Base-by-base conservation (phyloP, 2,797 vertebrate species). In the Danio choprae region DNA sequence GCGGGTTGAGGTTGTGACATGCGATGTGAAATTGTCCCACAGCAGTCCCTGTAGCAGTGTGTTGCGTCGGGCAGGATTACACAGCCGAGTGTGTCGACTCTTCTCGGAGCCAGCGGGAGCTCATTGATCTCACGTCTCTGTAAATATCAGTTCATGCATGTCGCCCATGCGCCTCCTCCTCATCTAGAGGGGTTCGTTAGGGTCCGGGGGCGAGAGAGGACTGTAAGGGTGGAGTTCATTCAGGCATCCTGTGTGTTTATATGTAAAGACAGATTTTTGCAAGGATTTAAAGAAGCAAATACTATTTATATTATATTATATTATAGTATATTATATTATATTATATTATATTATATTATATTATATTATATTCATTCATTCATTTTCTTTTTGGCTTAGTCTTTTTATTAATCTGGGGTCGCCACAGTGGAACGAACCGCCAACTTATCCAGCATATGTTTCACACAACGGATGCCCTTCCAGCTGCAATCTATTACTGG, bases 101-200 rank as follows among this genome's bases (percentile, higher is more conserved):
- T 65, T 55, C 67, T 82, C 51, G 9, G 69, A 87, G 77, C 67
- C 53, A 62, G 84, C 76, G 53, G 85, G 83, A 83, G 65, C 83
- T 56, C 88, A 91, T 91, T 87, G 90, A 92, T 90, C 89, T 78
- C 59, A 44, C 79, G 86, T 69, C 72, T 82, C 83, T 84, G 88
- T 90, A 92, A 92, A 92, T 91, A 91, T 88, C 87, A 90, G 91
- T 91, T 91, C 90, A 87, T 84, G 86, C 80, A 80, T 87, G 88
- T 86, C 87, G 83, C 91, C 80, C 80, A 86, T 92, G 88, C 87
- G 88, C 5, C 44, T 74, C n/a, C 43, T 68, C n/a, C n/a, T 77
- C 44, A 41, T 78, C 53, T 51, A 29, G 10, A 56, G 40, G 29
- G 44, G 29, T 74, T 63, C 51, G 40, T n/a, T 38, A 51, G 51